Evolutionary conservation across 2,888 invertebrate species (phyloP).

Genomic region (Isotomurus palustris): DNA sequence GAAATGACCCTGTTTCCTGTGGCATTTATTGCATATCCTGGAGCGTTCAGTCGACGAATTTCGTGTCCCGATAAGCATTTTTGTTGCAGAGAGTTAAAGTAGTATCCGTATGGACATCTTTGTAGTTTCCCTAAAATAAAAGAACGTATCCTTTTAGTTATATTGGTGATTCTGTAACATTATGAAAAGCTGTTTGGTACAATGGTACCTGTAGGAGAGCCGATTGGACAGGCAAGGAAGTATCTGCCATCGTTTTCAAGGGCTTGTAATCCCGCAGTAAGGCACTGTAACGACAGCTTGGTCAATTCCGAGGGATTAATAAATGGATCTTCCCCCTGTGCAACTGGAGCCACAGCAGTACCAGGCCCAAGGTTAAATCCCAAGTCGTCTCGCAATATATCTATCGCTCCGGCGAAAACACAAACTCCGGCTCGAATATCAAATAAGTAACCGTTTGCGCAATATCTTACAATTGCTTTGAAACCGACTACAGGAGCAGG

Average conservation of each 20-base stretch:
- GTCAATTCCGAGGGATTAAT: slow-evolving; percentile 17
- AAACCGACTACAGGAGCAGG: slow-evolving; percentile 5
- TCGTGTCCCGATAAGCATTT: slow-evolving; percentile 22
- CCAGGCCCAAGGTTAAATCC: slow-evolving; percentile 28
- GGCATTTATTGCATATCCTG: not conserved
- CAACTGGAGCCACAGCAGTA: not conserved
- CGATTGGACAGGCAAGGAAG: slow-evolving; percentile 17
- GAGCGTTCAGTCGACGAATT: not conserved
- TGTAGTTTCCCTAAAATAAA: slow-evolving; percentile 25
- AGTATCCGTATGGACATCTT: slow-evolving; percentile 37
- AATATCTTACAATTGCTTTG: slow-evolving; percentile 13
- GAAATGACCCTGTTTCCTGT: slow-evolving; percentile 18
- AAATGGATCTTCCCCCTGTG: slow-evolving; percentile 8
- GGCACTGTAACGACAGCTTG: slow-evolving; percentile 13
- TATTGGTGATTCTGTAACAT: not conserved
- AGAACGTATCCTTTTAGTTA: not conserved
- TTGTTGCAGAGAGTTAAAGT: slow-evolving; percentile 14
- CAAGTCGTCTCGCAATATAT: slow-evolving; percentile 24
- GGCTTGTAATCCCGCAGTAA: slow-evolving; percentile 8
- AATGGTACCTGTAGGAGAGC: slow-evolving; percentile 10
- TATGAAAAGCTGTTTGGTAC: not conserved
- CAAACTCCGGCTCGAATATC: slow-evolving; percentile 19
- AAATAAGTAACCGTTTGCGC: slow-evolving; percentile 27
- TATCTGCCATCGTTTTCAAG: slow-evolving; percentile 34
- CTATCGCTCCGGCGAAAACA: slow-evolving; percentile 18